A percentile compares a stretch with the other conserved stretches of the same genome.
Conservation (phyloP, 2,888 invertebrate species). For the Apotomis turbidana region DNA sequence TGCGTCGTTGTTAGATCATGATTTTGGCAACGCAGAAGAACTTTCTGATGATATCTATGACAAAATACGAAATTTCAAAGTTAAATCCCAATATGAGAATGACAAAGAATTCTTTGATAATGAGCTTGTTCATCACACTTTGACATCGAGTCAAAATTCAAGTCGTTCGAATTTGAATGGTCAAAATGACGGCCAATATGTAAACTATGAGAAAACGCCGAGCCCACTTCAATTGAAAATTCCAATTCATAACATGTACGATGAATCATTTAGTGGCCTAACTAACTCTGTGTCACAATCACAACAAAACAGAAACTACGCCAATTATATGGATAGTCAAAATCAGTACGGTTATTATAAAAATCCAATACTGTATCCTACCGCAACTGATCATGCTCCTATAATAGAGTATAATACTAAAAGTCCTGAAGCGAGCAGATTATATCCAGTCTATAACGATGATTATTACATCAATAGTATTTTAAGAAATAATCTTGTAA, state of each 20-base stretch:
- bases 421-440: not conserved
- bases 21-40: not conserved
- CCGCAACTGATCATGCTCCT: not conserved
- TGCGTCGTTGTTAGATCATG: constrained; percentile 11
- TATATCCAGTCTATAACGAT: not conserved
- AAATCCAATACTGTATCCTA: not conserved
- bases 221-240: not conserved
- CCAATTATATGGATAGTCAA: not conserved
- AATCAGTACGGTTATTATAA: not conserved
- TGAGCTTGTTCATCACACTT: not conserved
- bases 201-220: not conserved
- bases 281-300: not conserved
- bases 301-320: not conserved
- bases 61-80: not conserved
- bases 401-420: not conserved
- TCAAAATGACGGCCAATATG: not conserved
- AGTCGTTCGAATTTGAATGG: not conserved
- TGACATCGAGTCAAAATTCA: not conserved
- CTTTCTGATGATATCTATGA: not conserved
- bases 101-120: not conserved
- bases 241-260: not conserved
- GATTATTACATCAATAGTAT: not conserved
- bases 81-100: not conserved
- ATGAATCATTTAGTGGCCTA: not conserved
- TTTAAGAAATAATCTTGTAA: not conserved